Conservation (phyloP, 2,888 invertebrate species). For the Lydus trimaculatus region DNA sequence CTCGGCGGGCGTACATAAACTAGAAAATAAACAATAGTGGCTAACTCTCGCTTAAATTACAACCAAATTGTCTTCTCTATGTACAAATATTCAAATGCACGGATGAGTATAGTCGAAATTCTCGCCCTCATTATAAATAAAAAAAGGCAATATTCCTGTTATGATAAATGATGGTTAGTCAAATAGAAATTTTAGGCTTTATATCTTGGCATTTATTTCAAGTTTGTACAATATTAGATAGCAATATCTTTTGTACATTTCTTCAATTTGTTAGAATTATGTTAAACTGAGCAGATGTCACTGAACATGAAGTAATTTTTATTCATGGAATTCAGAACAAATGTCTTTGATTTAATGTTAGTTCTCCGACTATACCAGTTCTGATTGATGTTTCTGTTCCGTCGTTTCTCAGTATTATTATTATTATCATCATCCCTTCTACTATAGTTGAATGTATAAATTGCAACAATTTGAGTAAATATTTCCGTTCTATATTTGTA, state of each 20-base stretch:
- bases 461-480: slow-evolving; percentile 3
- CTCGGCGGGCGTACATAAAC: slow-evolving; percentile 44
- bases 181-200: neutral
- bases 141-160: neutral
- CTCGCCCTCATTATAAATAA: neutral
- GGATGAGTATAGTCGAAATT: neutral
- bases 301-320: slow-evolving; percentile 1
- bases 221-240: slow-evolving; percentile 5
- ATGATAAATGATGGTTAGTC: slow-evolving; percentile 1
- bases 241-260: slow-evolving; percentile 3
- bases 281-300: slow-evolving; percentile 7
- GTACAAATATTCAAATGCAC: neutral
- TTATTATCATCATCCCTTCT: neutral
- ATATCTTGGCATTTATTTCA: neutral
- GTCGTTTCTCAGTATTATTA: neutral
- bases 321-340: slow-evolving; percentile 3
- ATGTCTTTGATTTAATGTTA: slow-evolving; percentile 8
- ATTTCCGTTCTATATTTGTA: slow-evolving; percentile 4
- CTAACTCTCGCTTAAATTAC: neutral
- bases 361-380: neutral
- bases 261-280: slow-evolving; percentile 5
- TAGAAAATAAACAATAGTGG: slow-evolving; percentile 13
- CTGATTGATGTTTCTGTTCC: slow-evolving; percentile 1
- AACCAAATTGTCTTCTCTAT: slow-evolving; percentile 15
- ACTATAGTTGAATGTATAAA: neutral